Evolutionary conservation across 2,113 vertebrate species (phyloP), one percentile per base, ranked within the genome.

Genomic region (Eptesicus fuscus): DNA sequence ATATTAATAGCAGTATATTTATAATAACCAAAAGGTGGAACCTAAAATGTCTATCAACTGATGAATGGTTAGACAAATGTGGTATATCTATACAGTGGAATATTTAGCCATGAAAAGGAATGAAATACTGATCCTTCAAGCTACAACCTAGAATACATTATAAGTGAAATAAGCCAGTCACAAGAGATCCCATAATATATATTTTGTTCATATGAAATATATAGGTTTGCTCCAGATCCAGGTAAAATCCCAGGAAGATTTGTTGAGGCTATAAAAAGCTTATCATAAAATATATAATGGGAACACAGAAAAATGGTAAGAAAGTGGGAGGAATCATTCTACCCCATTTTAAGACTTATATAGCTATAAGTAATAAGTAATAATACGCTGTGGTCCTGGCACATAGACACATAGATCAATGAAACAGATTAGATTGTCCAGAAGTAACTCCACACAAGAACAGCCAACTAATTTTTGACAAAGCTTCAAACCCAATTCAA

Each of bases 381-480:
- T 91, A 49, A 87, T 83, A 82, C 22, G 76, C 3, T 84, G 8
- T 92, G 49, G 28, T 93, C 23, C 51, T 76, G 23, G 7, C 73
- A 76, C 32, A 78, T 83, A 93, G 47, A 80, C 37, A 86, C 25
- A 37, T 18, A 86, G 30, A 40, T 88, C 35, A 37, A 5, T 85
- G 51, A 6, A 94, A 91, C 23, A 90, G 10, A 70, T 88, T 84
- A 69, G 69, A 40, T 77, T 86, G 73, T 47, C 25, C 28, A 35
- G 61, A 71, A 90, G 25, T 88, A 88, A 44, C 10, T 8, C 67
- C 51, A 84, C 16, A 77, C 32, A 93, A 51, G 40, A 86, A 86
- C 3, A 84, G 35, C 49, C 49, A 88, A 56, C 44, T 86, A 30
- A 85, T 85, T 90, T 92, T 90, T 95, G 30, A 94, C 67, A 73